Percentiles rank a stretch among this genome's conserved stretches.
phyloP scores from a whole-genome alignment of 1,140 invertebrate species.

The Hylaeus volcanicus region DNA sequence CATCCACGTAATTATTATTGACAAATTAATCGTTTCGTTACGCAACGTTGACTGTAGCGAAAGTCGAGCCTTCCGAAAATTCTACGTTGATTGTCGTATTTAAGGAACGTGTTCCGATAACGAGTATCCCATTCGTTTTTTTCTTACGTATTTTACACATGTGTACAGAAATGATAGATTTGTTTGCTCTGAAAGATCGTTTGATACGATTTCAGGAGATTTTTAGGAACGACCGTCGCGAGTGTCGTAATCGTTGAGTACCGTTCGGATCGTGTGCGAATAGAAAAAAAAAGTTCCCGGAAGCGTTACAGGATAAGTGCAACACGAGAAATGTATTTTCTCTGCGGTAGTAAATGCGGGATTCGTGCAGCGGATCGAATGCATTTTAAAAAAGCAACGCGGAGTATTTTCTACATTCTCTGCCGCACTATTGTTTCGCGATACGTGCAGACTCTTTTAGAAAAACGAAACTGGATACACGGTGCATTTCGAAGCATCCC shows the following conservation, averaged over 20 bases:
- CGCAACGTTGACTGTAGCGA: background rate
- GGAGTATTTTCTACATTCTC: conserved; percentile 1
- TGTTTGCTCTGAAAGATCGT: too few relatives aligned
- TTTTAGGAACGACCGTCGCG: background rate
- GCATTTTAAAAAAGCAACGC: conserved; percentile 2
- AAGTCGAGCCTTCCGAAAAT: background rate
- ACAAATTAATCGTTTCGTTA: background rate
- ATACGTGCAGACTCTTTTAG: background rate
- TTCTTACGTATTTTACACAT: too few relatives aligned
- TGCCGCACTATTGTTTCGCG: background rate
- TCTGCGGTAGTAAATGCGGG: background rate
- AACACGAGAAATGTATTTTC: background rate
- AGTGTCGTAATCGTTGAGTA: background rate
- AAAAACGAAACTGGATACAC: background rate
- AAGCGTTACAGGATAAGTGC: background rate
- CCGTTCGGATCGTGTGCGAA: background rate
- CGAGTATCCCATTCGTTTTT: too few relatives aligned
- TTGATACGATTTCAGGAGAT: too few relatives aligned
- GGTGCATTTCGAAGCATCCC: background rate
- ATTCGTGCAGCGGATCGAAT: background rate
- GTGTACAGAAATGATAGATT: too few relatives aligned
- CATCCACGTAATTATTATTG: background rate
- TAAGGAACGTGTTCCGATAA: too few relatives aligned
- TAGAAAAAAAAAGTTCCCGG: background rate
- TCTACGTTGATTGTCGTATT: background rate